Evolutionary conservation across 2,888 invertebrate species (phyloP).

Genomic region (Lamellibrachia satsuma): DNA sequence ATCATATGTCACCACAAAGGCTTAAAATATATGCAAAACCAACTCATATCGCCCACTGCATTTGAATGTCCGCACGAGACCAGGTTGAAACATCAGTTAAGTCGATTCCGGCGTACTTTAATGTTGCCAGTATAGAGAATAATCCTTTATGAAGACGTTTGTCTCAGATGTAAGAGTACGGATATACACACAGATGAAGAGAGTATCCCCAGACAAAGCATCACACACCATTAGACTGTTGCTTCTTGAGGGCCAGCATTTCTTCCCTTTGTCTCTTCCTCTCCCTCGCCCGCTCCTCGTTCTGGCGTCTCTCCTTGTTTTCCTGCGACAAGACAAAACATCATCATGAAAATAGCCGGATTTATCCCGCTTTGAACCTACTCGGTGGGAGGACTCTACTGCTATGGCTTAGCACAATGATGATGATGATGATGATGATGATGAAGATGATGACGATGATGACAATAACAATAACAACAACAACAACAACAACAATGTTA

Average conservation of each 20-base stretch:
- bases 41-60: no score
- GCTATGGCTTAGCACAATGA: no score
- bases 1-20: not conserved
- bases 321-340: constrained; percentile 35
- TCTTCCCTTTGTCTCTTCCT: constrained; percentile 77
- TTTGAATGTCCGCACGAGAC: no score
- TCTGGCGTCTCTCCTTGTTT: constrained; percentile 35
- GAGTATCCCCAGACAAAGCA: no score
- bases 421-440: not conserved
- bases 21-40: not conserved
- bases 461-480: no score
- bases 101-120: no score
- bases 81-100: no score
- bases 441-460: not conserved
- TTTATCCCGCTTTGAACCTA: not conserved
- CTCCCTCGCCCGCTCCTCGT: constrained; percentile 82
- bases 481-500: no score
- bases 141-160: no score
- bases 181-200: no score
- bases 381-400: not conserved
- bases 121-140: no score
- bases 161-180: no score
- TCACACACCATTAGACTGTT: constrained; percentile 18
- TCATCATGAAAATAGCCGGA: not conserved
- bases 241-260: constrained; percentile 23